Conservation (phyloP, 1,140 invertebrate genomes). For the Zaprionus camerounensis region DNA sequence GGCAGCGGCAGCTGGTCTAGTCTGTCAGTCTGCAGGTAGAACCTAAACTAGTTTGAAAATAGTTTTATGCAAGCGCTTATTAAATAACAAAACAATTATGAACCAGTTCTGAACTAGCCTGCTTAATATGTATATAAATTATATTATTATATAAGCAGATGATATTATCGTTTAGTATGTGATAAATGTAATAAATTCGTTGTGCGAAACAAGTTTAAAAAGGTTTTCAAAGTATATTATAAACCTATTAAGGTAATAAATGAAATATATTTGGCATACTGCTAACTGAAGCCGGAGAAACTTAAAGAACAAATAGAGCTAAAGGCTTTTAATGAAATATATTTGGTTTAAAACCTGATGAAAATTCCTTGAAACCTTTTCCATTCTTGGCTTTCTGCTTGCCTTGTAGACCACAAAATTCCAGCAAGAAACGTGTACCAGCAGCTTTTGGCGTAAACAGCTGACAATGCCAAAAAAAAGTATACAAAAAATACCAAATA, state of each 20-base stretch:
- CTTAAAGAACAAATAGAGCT: background rate
- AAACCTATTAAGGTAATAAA: too few relatives aligned
- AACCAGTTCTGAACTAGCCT: background rate
- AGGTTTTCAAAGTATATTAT: too few relatives aligned
- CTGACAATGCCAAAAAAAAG: slow-evolving; percentile 26
- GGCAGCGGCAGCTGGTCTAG: background rate
- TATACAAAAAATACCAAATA: background rate
- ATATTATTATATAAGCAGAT: background rate
- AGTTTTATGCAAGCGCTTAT: slow-evolving; percentile 3
- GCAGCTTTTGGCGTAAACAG: slow-evolving; percentile 21
- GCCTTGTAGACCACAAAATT: background rate
- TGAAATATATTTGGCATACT: too few relatives aligned
- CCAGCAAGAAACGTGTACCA: background rate
- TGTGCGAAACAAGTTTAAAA: background rate
- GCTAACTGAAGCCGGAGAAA: too few relatives aligned
- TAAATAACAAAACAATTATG: background rate
- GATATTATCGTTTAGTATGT: background rate
- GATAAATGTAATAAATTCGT: background rate
- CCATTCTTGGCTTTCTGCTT: background rate
- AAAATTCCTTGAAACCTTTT: too few relatives aligned
- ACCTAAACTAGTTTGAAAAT: slow-evolving; percentile 6
- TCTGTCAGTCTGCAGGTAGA: background rate
- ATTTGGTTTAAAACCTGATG: too few relatives aligned
- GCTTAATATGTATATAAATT: background rate
- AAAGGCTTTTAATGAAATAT: background rate